These are phyloP conservation scores for Lasioglossum figueresi DNA, from an alignment of 2,888 invertebrate species.

Conservation along the genomic window DNA sequence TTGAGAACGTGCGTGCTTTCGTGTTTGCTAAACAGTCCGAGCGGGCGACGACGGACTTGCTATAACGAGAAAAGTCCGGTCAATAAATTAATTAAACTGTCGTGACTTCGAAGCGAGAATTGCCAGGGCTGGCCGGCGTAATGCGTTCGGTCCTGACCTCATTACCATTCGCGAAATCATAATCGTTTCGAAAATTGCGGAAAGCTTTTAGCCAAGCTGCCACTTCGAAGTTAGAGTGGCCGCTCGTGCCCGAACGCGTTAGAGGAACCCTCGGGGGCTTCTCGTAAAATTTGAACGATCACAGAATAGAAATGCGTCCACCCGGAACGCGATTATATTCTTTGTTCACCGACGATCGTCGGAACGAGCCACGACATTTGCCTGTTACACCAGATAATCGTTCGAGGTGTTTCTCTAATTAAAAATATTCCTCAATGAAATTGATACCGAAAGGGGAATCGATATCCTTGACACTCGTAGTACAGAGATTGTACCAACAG, in stretches of 20 bases:
- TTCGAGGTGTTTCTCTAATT: background rate
- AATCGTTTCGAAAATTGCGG: constrained; percentile 64
- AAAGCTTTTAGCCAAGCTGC: constrained; percentile 64
- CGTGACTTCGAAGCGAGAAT: constrained; percentile 42
- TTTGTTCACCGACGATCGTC: constrained; percentile 15
- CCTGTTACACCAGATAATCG: background rate
- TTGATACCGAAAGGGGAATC: background rate
- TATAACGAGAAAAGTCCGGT: constrained; percentile 59
- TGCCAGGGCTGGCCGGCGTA: constrained; percentile 22
- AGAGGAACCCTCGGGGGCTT: background rate
- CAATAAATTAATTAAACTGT: constrained; percentile 65
- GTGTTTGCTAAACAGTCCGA: constrained; percentile 57
- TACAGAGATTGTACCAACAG: too few relatives aligned
- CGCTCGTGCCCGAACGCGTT: constrained; percentile 25
- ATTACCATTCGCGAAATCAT: constrained; percentile 59
- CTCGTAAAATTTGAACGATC: constrained; percentile 60
- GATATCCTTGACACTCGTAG: background rate
- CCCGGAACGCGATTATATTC: constrained; percentile 7
- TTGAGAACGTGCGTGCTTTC: constrained; percentile 55
- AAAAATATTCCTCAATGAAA: background rate
- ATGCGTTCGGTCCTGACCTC: constrained; percentile 46
- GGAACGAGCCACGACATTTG: background rate
- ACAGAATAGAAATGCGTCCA: constrained; percentile 32
- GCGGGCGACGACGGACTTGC: constrained; percentile 34
- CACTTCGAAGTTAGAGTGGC: constrained; percentile 50